Evolutionary conservation across 2,113 vertebrate species (phyloP).

Genomic region (Aplodontia rufa): DNA sequence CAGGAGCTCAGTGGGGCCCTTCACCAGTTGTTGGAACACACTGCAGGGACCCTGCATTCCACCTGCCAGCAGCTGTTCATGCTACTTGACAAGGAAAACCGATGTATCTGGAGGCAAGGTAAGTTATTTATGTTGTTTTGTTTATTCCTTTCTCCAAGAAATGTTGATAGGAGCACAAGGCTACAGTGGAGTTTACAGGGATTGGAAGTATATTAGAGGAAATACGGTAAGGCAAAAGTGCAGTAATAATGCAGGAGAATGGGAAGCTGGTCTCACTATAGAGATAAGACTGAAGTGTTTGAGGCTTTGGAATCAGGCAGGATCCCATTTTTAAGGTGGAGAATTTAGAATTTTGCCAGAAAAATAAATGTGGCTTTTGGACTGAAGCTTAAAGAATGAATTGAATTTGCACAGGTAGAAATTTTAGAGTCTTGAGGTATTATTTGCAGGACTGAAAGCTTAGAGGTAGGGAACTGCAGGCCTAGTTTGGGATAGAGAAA

Average conservation of each 20-base stretch:
- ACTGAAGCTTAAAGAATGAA: neutral
- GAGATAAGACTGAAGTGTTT: neutral
- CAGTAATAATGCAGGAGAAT: neutral
- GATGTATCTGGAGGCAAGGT: constrained; percentile 76
- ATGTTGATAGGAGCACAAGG: neutral
- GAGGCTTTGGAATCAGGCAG: neutral
- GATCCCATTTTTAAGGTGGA: neutral
- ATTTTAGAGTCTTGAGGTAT: neutral
- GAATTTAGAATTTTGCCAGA: neutral
- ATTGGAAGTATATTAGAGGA: neutral
- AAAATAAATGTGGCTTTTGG: neutral
- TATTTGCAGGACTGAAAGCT: neutral
- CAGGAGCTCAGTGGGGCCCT: constrained; percentile 77
- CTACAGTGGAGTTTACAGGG: neutral
- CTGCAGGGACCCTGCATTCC: constrained; percentile 64
- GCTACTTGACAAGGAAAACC: constrained; percentile 72
- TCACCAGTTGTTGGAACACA: constrained; percentile 71
- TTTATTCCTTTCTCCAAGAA: neutral
- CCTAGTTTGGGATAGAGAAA: neutral
- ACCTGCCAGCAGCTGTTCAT: constrained; percentile 70
- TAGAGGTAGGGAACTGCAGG: neutral
- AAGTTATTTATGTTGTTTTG: constrained; percentile 71
- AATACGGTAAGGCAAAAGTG: neutral
- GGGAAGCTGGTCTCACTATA: neutral
- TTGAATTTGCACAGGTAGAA: neutral